Conservation (phyloP, 2,888 invertebrate genomes). For the Idaea dimidiata region DNA sequence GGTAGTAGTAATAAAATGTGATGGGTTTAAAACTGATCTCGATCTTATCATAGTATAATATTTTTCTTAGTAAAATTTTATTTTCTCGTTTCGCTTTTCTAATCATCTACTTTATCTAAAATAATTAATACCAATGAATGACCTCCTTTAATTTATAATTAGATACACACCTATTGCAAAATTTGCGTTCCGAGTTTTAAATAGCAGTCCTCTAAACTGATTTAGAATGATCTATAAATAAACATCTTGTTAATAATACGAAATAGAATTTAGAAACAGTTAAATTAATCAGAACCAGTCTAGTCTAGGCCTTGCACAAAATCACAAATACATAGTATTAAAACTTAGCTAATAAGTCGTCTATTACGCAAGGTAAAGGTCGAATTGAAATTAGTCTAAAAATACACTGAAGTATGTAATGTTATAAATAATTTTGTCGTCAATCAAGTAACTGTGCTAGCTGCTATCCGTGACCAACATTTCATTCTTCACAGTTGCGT, state of each 20-base stretch:
- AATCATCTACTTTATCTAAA: no score
- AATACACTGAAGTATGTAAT: conserved; percentile 2
- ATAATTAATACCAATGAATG: no score
- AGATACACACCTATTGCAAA: background rate
- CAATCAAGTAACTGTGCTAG: background rate
- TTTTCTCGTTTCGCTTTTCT: no score
- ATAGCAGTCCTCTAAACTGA: background rate
- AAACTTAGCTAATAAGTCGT: conserved; percentile 2
- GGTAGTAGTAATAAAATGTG: no score
- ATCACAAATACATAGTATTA: conserved; percentile 5
- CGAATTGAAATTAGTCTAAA: conserved; percentile 9
- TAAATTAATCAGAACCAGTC: conserved; percentile 3
- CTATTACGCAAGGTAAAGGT: conserved; percentile 12
- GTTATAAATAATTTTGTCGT: background rate
- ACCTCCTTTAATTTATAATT: background rate
- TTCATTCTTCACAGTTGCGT: no score
- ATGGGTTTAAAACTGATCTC: no score
- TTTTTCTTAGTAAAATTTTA: no score
- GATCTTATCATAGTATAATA: no score
- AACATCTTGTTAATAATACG: background rate
- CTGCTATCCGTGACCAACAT: no score
- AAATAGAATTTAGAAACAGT: background rate
- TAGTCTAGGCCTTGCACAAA: conserved; percentile 14
- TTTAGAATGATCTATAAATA: conserved; percentile 17
- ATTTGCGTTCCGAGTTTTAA: background rate